These are phyloP conservation scores for Ranitomeya variabilis DNA, from an alignment of 2,113 vertebrate species.

Conservation along the genomic window DNA sequence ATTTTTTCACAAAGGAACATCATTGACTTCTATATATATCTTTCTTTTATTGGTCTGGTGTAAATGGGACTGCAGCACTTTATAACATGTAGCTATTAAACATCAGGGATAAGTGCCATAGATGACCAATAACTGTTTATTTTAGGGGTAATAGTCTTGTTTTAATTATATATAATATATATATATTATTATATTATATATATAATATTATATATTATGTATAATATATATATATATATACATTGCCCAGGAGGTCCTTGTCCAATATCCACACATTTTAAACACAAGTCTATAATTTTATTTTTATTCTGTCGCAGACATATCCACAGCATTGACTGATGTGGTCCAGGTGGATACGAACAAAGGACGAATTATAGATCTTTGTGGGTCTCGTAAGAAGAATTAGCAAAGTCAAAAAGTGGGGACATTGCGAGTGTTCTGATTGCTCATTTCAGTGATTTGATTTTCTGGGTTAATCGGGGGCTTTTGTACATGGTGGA, in stretches of 20 bases:
- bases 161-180: conserved; percentile 60
- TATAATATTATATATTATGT: conserved; percentile 48
- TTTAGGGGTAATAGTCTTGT: conserved; percentile 70
- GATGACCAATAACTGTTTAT: conserved; percentile 88
- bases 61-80: conserved; percentile 71
- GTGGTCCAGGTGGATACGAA: not conserved
- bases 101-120: conserved; percentile 90
- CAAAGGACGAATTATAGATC: not conserved
- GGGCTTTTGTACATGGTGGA: not conserved
- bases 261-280: conserved; percentile 60
- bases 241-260: conserved; percentile 59
- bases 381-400: not conserved
- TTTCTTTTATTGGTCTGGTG: conserved; percentile 62
- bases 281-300: conserved; percentile 63
- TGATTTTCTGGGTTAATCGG: no score
- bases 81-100: conserved; percentile 73
- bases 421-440: no score
- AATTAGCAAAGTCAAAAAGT: not conserved
- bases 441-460: no score
- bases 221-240: conserved; percentile 59
- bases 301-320: not conserved
- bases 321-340: not conserved
- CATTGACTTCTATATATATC: conserved; percentile 62
- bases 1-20: conserved; percentile 72
- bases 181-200: no score